Evolutionary conservation across 1,140 invertebrate species (phyloP), one percentile per base, ranked within the genome.

Genomic region (Magallana ariakensis): DNA sequence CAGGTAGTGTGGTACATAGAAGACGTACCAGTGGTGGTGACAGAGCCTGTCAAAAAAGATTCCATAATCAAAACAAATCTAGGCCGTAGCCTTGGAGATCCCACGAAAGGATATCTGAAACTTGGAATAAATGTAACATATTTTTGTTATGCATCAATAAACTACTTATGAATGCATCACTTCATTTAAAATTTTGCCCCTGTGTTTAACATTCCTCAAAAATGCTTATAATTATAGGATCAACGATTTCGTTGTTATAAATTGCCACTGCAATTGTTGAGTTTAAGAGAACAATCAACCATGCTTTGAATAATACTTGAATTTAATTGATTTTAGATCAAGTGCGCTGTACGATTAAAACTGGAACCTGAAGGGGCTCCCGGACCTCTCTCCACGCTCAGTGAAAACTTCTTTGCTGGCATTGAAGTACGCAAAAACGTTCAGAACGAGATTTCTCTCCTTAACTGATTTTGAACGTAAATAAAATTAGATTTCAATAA

Each of bases 71-170:
- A 70, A 22, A 81, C 80, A 55, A n/a, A 81, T 11, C 46, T 81
- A 9, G 80, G 80, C 46, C 19, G 54, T 2, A 9, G 55, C 10
- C 1, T 19, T 16, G 55, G 16, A 53, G 80, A 82, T 2, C 6
- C 46, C n/a, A 82, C 53, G 33, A 55, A 26, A 26, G 80, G 80
- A 82, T 82, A 82, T 53, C 13, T 15, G 0, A 54, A 56, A 9
- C 80, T 54, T 22, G 80, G 80, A 55, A 81, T 81, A 53, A 56
- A 81, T 33, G 80, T 81, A 81, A 10, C 26, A 19, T 66, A 46
- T 46, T 46, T 46, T 46, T 46, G 33, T 46, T 46, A 46, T 46
- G 33, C 33, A 46, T 2, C 33, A 46, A 46, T 46, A 46, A 46
- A 4, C 33, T 0, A 46, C 5, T 46, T 5, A 46, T 46, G 33